Evolutionary conservation across 2,888 invertebrate genomes (phyloP).

Genomic region (Amblyjoppa proteus): DNA sequence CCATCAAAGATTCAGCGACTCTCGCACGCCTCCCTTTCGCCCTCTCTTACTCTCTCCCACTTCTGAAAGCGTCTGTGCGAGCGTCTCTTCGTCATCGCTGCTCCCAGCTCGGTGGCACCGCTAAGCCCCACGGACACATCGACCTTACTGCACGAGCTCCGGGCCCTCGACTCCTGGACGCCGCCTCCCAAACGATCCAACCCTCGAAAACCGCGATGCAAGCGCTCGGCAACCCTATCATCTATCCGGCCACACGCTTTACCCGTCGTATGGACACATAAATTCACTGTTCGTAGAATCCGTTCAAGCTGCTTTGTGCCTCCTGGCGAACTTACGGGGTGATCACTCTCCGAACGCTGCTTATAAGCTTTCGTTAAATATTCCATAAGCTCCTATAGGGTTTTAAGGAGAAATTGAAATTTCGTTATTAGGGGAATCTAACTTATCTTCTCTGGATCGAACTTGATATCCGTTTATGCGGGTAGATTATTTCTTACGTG

Average conservation of each 20-base stretch:
- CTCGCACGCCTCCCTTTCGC: constrained; percentile 80
- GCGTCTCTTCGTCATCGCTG: constrained; percentile 31
- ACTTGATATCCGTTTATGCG: background rate
- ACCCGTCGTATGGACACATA: constrained; percentile 44
- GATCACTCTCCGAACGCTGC: constrained; percentile 6
- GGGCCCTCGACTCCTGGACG: constrained; percentile 58
- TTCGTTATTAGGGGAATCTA: constrained; percentile 57
- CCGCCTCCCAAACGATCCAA: constrained; percentile 38
- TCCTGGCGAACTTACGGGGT: constrained; percentile 26
- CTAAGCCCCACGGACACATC: constrained; percentile 49
- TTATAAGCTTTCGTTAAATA: constrained; percentile 25
- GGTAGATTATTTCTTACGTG: background rate
- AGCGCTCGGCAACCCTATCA: constrained; percentile 36
- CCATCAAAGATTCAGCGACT: constrained; percentile 82
- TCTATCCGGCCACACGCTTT: constrained; percentile 46
- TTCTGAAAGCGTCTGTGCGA: background rate
- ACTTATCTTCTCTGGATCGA: constrained; percentile 16
- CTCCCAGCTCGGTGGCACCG: constrained; percentile 34
- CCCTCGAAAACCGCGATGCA: constrained; percentile 57
- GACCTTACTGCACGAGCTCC: constrained; percentile 54
- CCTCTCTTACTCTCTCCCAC: constrained; percentile 53
- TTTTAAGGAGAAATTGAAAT: constrained; percentile 47
- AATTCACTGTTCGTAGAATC: constrained; percentile 38
- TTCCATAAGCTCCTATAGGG: background rate
- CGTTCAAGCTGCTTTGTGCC: constrained; percentile 39